Base-by-base conservation (phyloP, 2,888 invertebrate genomes). In the Tolmerus cingulatus region DNA sequence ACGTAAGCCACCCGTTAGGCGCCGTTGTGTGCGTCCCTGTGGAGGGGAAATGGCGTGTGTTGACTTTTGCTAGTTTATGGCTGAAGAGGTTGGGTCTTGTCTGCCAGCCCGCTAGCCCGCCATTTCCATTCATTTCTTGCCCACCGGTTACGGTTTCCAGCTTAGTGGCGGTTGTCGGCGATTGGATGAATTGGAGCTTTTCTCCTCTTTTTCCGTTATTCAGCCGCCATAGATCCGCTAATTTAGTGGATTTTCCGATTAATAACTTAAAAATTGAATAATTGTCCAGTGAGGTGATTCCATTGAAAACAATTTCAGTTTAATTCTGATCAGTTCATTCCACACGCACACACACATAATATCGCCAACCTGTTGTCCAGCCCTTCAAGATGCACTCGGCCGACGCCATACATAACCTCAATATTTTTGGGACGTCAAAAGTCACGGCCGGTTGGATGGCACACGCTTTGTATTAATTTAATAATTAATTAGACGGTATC, bases 31-130 rank as follows among this genome's bases (percentile, higher is more conserved):
- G 51, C 43, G 76, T 57, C n/a, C 46, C 8, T 12, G 19, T 86
- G 55, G 86, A 51, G 86, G 86, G 55, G 86, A 86, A 86, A 51
- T 51, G 51, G 51, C 55, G 19, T 77, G 34, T 86, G 77, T 86
- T 86, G 51, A 37, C 76, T 86, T 77, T 51, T 86, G 76, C 74
- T 86, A 14, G 8, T 66, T 66, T 84, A 74, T 46, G 43, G 74
- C 43, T 19, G 77, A 86, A 77, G 77, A 86, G 77, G 86, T 46
- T 76, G 86, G 86, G 77, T 86, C 46, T 86, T 74, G 74, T 46
- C 40, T 76, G 46, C 57, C 51, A 51, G 86, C 86, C 86, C 43
- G 43, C 66, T 23, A 19, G 37, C 86, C 86, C 77, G 86, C 86
- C 86, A 86, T 86, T 86, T 86, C 86, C 57, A 77, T 86, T 57